Evolutionary conservation across 2,888 invertebrate genomes (phyloP).

Genomic region (Poecilobothrus nobilitatus): DNA sequence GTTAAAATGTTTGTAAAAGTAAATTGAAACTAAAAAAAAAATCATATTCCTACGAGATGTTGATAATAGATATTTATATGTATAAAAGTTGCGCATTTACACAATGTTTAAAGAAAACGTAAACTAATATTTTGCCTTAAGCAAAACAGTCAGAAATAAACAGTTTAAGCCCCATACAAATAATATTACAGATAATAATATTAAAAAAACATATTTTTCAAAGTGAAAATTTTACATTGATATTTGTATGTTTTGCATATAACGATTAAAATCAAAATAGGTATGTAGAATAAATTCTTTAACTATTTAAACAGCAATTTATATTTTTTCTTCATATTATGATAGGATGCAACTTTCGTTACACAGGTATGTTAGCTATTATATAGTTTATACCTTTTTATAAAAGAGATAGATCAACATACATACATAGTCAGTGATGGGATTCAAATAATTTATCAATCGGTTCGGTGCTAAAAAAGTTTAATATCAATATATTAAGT

Average conservation of each 20-base stretch:
- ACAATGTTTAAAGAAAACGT: too few species aligned
- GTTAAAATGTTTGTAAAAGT: background rate
- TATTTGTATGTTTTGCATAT: background rate
- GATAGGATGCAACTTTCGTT: too few species aligned
- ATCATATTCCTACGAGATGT: background rate
- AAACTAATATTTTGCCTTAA: background rate
- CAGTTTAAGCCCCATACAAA: background rate
- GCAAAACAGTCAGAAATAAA: background rate
- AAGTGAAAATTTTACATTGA: constrained; percentile 4
- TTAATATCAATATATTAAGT: too few species aligned
- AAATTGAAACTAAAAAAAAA: background rate
- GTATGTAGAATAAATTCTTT: too few species aligned
- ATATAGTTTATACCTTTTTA: too few species aligned
- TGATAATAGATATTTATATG: background rate
- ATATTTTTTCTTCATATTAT: too few species aligned
- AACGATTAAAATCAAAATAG: background rate
- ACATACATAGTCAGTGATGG: too few species aligned
- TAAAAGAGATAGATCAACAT: too few species aligned
- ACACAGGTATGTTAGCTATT: too few species aligned
- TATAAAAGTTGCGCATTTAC: background rate
- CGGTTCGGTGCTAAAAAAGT: too few species aligned
- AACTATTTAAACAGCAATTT: too few species aligned
- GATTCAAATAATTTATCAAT: too few species aligned
- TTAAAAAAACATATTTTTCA: background rate
- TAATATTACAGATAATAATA: background rate